Percentiles rank a stretch among this genome's conserved stretches.
Conservation (phyloP, 2,888 invertebrate genomes). For the Meteorus cinctellus region DNA sequence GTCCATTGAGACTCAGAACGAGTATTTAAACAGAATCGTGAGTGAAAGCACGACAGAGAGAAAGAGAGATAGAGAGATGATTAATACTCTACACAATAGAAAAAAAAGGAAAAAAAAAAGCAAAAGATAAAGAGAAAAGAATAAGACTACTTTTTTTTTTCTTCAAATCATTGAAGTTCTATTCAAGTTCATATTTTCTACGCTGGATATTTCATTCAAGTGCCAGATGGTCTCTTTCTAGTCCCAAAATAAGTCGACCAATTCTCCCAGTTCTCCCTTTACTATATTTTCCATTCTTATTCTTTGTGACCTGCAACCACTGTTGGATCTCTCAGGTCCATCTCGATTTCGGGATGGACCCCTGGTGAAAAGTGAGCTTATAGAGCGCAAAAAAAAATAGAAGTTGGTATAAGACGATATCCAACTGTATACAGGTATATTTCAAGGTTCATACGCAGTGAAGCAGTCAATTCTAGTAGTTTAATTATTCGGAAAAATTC, state of each 20-base stretch:
- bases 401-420: neutral
- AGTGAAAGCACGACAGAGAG: neutral
- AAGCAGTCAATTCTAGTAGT: conserved; percentile 20
- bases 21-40: conserved; percentile 17
- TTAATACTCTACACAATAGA: neutral
- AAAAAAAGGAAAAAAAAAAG: neutral
- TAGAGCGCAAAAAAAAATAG: neutral
- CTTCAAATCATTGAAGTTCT: neutral
- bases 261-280: neutral
- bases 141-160: neutral
- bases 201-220: conserved; percentile 6
- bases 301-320: conserved; percentile 2
- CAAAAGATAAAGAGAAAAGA: no score
- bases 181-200: neutral
- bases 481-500: conserved; percentile 34
- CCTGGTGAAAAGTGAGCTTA: conserved; percentile 9
- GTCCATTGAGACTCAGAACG: no score
- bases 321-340: neutral
- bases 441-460: conserved; percentile 15
- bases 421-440: conserved; percentile 6
- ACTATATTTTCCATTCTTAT: neutral
- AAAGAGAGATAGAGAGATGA: neutral
- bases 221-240: conserved; percentile 12
- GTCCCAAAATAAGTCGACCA: neutral
- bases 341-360: conserved; percentile 18